Percentiles rank a stretch among this genome's conserved stretches.
Evolutionary conservation across 2,797 vertebrate genomes (phyloP).

Genomic region (Holocentrus rufus): DNA sequence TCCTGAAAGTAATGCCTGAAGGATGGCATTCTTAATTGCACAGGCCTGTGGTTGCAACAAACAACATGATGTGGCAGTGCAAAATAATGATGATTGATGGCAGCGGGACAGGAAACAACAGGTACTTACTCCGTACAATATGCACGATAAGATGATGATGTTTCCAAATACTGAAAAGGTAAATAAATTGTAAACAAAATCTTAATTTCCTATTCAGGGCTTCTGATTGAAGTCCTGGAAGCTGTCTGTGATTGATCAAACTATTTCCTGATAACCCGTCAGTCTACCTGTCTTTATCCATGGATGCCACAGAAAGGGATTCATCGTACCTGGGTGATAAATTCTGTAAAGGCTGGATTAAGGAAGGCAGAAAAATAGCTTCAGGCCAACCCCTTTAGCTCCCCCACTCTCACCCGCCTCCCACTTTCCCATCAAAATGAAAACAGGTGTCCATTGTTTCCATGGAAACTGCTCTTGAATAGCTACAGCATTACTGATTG

Average conservation of each 20-base stretch:
- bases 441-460: constrained; percentile 66
- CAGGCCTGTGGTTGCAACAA: too few relatives aligned
- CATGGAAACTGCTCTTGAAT: constrained; percentile 62
- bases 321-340: neutral
- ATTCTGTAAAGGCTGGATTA: constrained; percentile 11
- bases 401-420: constrained; percentile 22
- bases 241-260: neutral
- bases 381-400: neutral
- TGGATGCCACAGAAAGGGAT: neutral
- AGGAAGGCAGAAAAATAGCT: neutral
- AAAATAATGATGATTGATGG: too few relatives aligned
- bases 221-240: neutral
- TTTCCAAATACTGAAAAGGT: neutral
- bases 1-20: too few relatives aligned
- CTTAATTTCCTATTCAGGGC: neutral
- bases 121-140: neutral
- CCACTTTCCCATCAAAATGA: constrained; percentile 38
- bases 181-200: neutral
- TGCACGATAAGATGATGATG: neutral
- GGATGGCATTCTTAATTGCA: too few relatives aligned
- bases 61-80: too few relatives aligned
- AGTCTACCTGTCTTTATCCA: neutral
- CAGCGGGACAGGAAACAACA: too few relatives aligned
- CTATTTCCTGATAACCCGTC: neutral
- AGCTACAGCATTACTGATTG: constrained; percentile 36